Evolutionary conservation across 1,140 invertebrate species (phyloP).

Genomic region (Cherax quadricarinatus): DNA sequence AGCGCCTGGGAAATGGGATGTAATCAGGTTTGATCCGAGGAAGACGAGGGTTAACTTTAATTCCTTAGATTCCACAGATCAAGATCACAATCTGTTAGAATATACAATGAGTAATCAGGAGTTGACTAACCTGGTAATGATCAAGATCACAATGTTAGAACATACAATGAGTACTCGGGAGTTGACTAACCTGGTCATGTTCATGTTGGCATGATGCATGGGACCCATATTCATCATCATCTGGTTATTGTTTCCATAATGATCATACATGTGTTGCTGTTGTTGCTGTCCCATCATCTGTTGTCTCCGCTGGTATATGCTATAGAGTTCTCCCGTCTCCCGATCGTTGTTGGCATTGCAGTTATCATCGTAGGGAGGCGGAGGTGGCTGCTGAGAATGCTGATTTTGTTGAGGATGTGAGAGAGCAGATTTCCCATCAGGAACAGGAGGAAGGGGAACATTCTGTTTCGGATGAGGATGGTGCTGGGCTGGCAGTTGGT

Average conservation of each 20-base stretch:
- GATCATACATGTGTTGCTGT: conserved; percentile 37
- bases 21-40: too few species aligned
- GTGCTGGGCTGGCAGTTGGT: conserved; percentile 51
- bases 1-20: too few species aligned
- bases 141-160: background rate
- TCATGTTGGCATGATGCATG: conserved; percentile 44
- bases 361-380: conserved; percentile 13
- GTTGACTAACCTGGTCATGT: conserved; percentile 53
- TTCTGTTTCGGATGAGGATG: conserved; percentile 56
- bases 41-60: too few species aligned
- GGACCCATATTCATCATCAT: conserved; percentile 52
- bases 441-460: background rate
- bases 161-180: background rate
- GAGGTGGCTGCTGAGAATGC: conserved; percentile 25
- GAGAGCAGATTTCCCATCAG: conserved; percentile 19
- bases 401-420: conserved; percentile 39
- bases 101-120: background rate
- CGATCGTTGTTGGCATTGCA: conserved; percentile 50
- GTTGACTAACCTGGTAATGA: background rate
- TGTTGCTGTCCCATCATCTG: conserved; percentile 47
- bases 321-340: conserved; percentile 65
- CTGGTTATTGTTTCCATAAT: conserved; percentile 63
- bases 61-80: too few species aligned
- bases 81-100: too few species aligned
- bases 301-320: conserved; percentile 69